phyloP scores from a whole-genome alignment of 1,140 invertebrate species.

The Drosophila varians region DNA sequence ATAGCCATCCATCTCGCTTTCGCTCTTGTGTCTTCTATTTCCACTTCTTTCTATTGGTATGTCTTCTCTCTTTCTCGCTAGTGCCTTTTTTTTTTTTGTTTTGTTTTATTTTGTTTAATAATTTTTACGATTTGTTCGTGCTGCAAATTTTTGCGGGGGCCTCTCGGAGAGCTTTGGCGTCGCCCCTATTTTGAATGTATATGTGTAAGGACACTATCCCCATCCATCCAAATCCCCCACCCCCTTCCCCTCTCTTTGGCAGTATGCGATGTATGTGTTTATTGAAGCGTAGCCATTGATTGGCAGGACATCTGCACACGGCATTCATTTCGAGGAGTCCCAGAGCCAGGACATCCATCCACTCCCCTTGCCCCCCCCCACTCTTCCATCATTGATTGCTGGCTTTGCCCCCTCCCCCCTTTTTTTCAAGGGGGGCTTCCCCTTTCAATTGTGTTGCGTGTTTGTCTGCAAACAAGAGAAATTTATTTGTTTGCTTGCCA shows the following conservation, averaged over 20 bases:
- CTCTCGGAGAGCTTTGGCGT: slow-evolving; percentile 2
- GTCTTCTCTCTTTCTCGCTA: neutral
- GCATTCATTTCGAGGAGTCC: slow-evolving; percentile 80
- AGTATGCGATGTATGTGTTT: slow-evolving; percentile 72
- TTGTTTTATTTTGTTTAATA: slow-evolving; percentile 60
- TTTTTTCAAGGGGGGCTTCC: neutral
- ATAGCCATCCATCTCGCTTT: slow-evolving; percentile 11
- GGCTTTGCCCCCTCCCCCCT: too few species aligned
- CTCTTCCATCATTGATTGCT: neutral
- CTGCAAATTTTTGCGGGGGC: slow-evolving; percentile 61
- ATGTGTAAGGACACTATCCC: slow-evolving; percentile 24
- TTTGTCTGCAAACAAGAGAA: slow-evolving; percentile 66
- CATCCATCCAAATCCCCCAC: neutral
- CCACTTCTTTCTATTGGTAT: slow-evolving; percentile 11
- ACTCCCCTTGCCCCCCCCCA: too few species aligned
- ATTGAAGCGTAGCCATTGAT: slow-evolving; percentile 83
- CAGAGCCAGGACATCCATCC: neutral
- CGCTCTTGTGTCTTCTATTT: neutral
- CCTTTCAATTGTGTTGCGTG: slow-evolving; percentile 14
- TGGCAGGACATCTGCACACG: slow-evolving; percentile 83
- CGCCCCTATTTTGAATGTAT: slow-evolving; percentile 26
- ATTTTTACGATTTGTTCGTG: slow-evolving; percentile 79
- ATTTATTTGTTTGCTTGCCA: slow-evolving; percentile 52
- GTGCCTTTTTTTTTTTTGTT: slow-evolving; percentile 19
- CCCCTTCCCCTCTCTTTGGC: neutral